Conservation (phyloP, 1,140 invertebrate species). For the Eumaeus atala region DNA sequence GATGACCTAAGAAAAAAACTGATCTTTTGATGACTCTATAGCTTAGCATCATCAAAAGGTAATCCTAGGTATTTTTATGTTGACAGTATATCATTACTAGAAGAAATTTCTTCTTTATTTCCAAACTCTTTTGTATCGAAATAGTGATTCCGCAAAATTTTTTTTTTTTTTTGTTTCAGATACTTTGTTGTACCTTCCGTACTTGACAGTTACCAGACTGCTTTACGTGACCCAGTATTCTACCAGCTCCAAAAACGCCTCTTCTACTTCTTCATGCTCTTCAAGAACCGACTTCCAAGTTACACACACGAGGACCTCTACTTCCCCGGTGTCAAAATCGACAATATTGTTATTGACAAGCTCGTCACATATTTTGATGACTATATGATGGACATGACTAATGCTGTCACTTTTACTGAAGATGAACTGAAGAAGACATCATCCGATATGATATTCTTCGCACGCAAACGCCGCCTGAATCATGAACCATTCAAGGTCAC, state of each 20-base stretch:
- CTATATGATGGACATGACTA: conserved; percentile 72
- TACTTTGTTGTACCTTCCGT: conserved; percentile 65
- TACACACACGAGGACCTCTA: conserved; percentile 77
- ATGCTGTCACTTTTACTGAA: conserved; percentile 52
- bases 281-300: conserved; percentile 75
- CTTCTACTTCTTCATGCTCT: conserved; percentile 70
- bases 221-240: conserved; percentile 80
- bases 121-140: no score
- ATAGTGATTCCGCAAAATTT: conserved; percentile 13
- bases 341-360: conserved; percentile 70
- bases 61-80: no score
- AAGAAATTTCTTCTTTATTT: no score
- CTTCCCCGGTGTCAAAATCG: conserved; percentile 75
- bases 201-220: conserved; percentile 75
- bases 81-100: no score
- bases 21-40: no score
- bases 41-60: no score
- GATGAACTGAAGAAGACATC: conserved; percentile 51
- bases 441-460: conserved; percentile 61
- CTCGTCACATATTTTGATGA: conserved; percentile 75
- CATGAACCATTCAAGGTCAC: conserved; percentile 80
- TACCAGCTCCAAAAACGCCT: conserved; percentile 78
- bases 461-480: conserved; percentile 76
- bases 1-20: no score
- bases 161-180: conserved; percentile 31